These are phyloP conservation scores for Microchrysa polita DNA, from an alignment of 2,888 invertebrate species.

Conservation along the genomic window DNA sequence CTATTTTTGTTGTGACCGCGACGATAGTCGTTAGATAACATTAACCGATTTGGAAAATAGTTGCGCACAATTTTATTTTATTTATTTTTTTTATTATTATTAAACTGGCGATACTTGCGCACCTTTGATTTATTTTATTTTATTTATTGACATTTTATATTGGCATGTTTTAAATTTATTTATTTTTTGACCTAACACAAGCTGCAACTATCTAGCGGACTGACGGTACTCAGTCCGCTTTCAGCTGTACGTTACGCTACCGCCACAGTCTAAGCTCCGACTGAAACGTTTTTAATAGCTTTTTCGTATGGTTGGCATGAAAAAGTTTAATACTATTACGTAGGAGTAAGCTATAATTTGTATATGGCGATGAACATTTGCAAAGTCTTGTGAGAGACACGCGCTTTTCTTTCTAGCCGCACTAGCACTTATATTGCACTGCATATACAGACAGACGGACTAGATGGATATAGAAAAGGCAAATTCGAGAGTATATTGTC, in stretches of 20 bases:
- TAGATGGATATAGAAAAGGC: no score
- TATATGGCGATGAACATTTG: no score
- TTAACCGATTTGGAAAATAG: no score
- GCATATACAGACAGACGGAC: no score
- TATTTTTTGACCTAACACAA: neutral
- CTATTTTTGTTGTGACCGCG: no score
- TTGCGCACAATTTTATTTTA: neutral
- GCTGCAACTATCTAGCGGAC: neutral
- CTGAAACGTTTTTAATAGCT: neutral
- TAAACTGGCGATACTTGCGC: neutral
- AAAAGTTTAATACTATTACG: neutral
- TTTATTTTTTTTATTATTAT: neutral
- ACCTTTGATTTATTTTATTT: neutral
- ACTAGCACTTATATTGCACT: no score
- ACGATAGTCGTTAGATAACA: no score
- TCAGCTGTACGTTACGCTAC: slow-evolving; percentile 7
- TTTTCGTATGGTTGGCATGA: neutral
- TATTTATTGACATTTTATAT: slow-evolving; percentile 12
- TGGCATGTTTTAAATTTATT: neutral
- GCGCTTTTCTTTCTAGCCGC: no score
- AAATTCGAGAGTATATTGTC: no score
- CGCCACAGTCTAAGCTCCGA: slow-evolving; percentile 20
- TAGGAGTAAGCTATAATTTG: no score
- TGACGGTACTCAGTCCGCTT: slow-evolving; percentile 27
- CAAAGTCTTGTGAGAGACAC: no score